A percentile compares a stretch with the other conserved stretches of the same genome.
These are phyloP conservation scores for Beris morrisii DNA, from an alignment of 2,888 invertebrate genomes.

Conservation along the genomic window DNA sequence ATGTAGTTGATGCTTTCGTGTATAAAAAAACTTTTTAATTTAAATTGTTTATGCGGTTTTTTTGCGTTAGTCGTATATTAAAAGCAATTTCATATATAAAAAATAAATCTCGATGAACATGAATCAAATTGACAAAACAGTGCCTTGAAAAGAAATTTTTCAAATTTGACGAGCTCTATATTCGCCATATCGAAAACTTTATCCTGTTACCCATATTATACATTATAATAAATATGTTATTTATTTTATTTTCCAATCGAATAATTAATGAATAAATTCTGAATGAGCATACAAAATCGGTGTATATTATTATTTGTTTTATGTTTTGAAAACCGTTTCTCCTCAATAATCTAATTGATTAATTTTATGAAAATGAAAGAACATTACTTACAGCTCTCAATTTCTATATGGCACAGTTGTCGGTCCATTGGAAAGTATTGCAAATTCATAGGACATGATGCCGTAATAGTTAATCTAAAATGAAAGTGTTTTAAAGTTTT, in stretches of 20 bases:
- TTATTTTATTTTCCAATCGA: too few species aligned
- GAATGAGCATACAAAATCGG: slow-evolving; percentile 36
- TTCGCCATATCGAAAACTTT: too few species aligned
- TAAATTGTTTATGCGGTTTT: too few species aligned
- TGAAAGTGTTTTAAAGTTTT: slow-evolving; percentile 7
- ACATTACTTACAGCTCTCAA: slow-evolving; percentile 92
- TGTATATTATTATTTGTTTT: slow-evolving; percentile 13
- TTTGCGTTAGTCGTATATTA: too few species aligned
- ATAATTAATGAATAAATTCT: slow-evolving; percentile 36
- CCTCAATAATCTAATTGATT: slow-evolving; percentile 3
- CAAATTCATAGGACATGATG: slow-evolving; percentile 94
- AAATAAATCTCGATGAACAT: too few species aligned
- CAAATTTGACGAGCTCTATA: too few species aligned
- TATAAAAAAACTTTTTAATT: too few species aligned
- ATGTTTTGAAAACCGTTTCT: slow-evolving; percentile 7
- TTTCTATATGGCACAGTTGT: slow-evolving; percentile 91
- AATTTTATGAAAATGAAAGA: neutral
- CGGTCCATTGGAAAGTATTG: slow-evolving; percentile 97
- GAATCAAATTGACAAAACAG: too few species aligned
- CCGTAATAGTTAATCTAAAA: slow-evolving; percentile 87
- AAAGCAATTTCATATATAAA: too few species aligned
- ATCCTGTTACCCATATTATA: too few species aligned
- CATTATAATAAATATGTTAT: too few species aligned
- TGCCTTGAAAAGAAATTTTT: too few species aligned
- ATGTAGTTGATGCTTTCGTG: neutral